These are phyloP conservation scores for Colaptes auratus DNA, from an alignment of 2,113 vertebrate genomes.

Conservation along the genomic window DNA sequence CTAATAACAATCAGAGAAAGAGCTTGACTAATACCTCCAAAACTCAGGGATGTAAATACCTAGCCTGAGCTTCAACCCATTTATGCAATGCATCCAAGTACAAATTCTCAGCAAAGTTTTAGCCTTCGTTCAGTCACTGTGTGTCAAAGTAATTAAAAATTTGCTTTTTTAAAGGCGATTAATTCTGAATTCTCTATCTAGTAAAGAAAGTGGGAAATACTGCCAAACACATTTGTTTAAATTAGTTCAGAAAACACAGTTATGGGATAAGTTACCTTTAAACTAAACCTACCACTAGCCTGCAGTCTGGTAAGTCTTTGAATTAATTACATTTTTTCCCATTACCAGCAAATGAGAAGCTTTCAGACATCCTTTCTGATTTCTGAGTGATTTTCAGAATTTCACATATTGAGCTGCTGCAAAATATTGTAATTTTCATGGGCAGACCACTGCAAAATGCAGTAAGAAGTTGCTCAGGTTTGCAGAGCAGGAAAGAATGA, in stretches of 20 bases:
- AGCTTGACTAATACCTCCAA: background rate
- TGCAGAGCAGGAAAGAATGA: background rate
- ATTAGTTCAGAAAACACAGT: background rate
- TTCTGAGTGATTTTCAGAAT: background rate
- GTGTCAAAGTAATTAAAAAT: background rate
- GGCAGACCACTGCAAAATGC: background rate
- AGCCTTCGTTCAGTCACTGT: background rate
- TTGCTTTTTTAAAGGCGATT: background rate
- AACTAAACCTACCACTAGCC: background rate
- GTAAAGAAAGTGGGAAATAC: constrained; percentile 28
- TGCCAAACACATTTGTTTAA: constrained; percentile 6
- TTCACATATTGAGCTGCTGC: background rate
- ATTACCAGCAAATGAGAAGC: background rate
- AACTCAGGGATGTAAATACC: background rate
- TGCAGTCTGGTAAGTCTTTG: background rate
- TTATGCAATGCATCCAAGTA: background rate
- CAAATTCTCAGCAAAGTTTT: background rate
- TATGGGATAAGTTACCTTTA: background rate
- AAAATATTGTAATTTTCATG: background rate
- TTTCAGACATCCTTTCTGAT: background rate
- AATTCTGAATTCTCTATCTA: constrained; percentile 31
- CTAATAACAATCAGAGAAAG: constrained; percentile 32
- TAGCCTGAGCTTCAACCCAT: background rate
- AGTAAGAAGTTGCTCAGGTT: rapidly evolving
- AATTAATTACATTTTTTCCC: background rate